A percentile compares a stretch with the other conserved stretches of the same genome.
Evolutionary conservation across 1,140 invertebrate species (phyloP).

Genomic region (Orchesella cincta): DNA sequence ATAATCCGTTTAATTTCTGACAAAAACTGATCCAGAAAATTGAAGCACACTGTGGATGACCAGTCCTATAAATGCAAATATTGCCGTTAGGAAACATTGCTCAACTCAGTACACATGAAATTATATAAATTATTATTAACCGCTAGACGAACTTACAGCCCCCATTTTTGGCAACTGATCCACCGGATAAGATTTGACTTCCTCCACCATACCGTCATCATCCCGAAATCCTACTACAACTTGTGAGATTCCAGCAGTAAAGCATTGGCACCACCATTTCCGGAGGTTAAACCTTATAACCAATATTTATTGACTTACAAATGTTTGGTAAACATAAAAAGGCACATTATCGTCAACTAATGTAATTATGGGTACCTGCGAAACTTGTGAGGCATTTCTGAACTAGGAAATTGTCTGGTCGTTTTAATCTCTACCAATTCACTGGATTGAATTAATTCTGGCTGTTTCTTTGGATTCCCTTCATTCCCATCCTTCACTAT

Average conservation of each 20-base stretch:
- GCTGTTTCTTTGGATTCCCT: constrained; percentile 45
- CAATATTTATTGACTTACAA: neutral
- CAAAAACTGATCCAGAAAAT: constrained; percentile 45
- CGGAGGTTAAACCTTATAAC: constrained; percentile 39
- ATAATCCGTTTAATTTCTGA: constrained; percentile 41
- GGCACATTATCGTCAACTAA: neutral
- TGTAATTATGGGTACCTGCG: constrained; percentile 35
- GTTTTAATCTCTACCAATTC: constrained; percentile 47
- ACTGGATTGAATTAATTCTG: constrained; percentile 32
- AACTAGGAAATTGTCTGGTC: constrained; percentile 38
- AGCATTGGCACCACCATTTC: constrained; percentile 49
- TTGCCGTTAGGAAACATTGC: neutral
- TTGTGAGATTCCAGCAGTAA: constrained; percentile 39
- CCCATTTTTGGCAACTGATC: constrained; percentile 40
- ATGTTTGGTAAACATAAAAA: neutral
- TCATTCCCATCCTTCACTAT: constrained; percentile 17
- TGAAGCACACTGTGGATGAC: constrained; percentile 47
- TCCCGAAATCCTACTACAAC: constrained; percentile 45
- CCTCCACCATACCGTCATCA: constrained; percentile 47
- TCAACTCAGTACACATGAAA: neutral
- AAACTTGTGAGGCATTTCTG: constrained; percentile 43
- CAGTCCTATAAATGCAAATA: constrained; percentile 43
- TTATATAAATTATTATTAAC: neutral
- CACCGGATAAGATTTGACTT: constrained; percentile 37
- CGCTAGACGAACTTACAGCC: constrained; percentile 32